These are phyloP conservation scores for Drosophila elegans DNA, from an alignment of 1,140 invertebrate species.

Conservation along the genomic window DNA sequence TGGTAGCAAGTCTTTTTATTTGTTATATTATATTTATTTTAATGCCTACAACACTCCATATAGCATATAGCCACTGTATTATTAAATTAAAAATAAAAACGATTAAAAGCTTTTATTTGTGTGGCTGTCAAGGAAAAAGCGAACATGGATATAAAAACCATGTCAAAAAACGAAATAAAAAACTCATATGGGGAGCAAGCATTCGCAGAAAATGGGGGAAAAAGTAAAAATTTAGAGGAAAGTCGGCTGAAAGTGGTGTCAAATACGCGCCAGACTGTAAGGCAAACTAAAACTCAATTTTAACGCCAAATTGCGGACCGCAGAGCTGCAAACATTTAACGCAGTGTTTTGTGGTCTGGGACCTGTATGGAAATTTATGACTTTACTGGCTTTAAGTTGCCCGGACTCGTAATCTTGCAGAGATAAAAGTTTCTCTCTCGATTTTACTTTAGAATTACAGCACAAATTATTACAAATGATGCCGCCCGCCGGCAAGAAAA, in stretches of 20 bases:
- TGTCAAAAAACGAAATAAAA: slow-evolving; percentile 18
- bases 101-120: slow-evolving; percentile 15
- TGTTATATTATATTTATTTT: too few species aligned
- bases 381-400: slow-evolving; percentile 33
- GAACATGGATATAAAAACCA: slow-evolving; percentile 66
- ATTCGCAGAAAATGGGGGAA: slow-evolving; percentile 12
- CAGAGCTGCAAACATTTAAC: slow-evolving; percentile 64
- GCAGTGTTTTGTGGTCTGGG: slow-evolving; percentile 22
- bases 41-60: too few species aligned
- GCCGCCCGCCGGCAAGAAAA: slow-evolving; percentile 53
- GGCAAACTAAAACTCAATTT: slow-evolving; percentile 74
- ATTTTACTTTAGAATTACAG: slow-evolving; percentile 60
- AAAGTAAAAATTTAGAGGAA: slow-evolving; percentile 6
- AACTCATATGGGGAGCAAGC: slow-evolving; percentile 18
- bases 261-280: slow-evolving; percentile 55
- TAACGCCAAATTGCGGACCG: slow-evolving; percentile 57
- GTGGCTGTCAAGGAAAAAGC: slow-evolving; percentile 25
- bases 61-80: slow-evolving; percentile 1
- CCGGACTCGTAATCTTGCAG: slow-evolving; percentile 31
- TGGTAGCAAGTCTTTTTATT: too few species aligned
- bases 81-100: slow-evolving; percentile 20
- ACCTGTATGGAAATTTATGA: slow-evolving; percentile 69
- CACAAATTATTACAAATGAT: slow-evolving; percentile 81
- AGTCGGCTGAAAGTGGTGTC: slow-evolving; percentile 11
- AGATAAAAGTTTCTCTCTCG: slow-evolving; percentile 56